Conservation (phyloP, 2,113 vertebrate genomes). For the Gymnobelideus leadbeateri region DNA sequence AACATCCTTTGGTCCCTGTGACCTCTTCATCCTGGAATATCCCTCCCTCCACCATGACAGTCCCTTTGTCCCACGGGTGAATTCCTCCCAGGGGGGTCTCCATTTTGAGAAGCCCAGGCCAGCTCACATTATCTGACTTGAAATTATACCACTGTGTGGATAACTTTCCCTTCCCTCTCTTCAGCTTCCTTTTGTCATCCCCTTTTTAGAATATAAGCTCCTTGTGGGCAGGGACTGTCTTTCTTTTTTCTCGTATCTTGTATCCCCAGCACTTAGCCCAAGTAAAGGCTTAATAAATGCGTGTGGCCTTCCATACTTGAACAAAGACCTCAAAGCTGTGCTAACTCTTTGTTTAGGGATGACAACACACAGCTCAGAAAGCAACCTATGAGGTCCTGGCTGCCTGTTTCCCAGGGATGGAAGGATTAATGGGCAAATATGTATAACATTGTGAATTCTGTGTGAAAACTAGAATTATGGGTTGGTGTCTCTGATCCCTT, state of each 20-base stretch:
- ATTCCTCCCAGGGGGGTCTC: too few relatives aligned
- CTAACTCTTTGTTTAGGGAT: background rate
- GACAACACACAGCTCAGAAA: background rate
- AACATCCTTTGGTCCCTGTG: too few relatives aligned
- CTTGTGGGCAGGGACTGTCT: background rate
- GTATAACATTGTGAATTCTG: background rate
- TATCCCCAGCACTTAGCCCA: background rate
- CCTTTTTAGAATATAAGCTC: background rate
- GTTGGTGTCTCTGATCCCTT: background rate
- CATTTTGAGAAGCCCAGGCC: too few relatives aligned
- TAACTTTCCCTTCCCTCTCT: background rate
- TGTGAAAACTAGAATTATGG: background rate
- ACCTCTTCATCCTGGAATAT: too few relatives aligned
- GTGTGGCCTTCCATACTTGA: background rate
- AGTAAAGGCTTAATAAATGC: background rate
- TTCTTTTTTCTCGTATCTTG: background rate
- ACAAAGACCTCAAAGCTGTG: background rate
- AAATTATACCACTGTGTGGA: too few relatives aligned
- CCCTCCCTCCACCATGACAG: too few relatives aligned
- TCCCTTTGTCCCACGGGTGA: too few relatives aligned
- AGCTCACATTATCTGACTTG: too few relatives aligned
- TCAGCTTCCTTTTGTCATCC: background rate
- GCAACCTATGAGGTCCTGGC: background rate
- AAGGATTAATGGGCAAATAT: background rate
- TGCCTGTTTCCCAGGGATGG: background rate